phyloP scores from a whole-genome alignment of 2,113 vertebrate species.

The Ptyas mucosa region DNA sequence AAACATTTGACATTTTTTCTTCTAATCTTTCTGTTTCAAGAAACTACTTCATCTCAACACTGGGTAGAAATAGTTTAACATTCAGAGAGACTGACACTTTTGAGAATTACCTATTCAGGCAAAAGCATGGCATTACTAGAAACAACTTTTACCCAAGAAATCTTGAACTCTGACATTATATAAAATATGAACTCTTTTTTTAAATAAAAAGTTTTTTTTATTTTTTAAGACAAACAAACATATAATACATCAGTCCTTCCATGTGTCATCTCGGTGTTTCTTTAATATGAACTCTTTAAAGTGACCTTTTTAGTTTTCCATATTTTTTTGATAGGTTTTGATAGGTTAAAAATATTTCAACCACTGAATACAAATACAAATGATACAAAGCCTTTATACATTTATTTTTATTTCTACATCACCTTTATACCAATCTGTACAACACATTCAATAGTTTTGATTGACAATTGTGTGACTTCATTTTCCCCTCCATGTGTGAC shows the following conservation, averaged over 20 bases:
- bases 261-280: no score
- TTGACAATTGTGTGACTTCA: background rate
- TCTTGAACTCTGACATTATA: background rate
- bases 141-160: background rate
- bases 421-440: background rate
- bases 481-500: background rate
- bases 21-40: background rate
- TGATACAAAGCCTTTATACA: background rate
- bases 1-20: background rate
- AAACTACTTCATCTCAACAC: background rate
- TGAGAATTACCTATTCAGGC: background rate
- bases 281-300: background rate
- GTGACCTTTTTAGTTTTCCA: background rate
- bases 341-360: background rate
- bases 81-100: background rate
- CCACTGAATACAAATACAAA: background rate
- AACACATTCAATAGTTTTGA: background rate
- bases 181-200: background rate
- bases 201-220: no score
- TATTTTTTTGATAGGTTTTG: no score
- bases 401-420: background rate
- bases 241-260: no score
- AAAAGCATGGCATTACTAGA: background rate
- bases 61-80: background rate
- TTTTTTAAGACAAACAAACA: no score